Percentiles rank a stretch among this genome's conserved stretches.
Evolutionary conservation across 2,797 vertebrate genomes (phyloP).

Genomic region (Parauchenoglanis punctatus): DNA sequence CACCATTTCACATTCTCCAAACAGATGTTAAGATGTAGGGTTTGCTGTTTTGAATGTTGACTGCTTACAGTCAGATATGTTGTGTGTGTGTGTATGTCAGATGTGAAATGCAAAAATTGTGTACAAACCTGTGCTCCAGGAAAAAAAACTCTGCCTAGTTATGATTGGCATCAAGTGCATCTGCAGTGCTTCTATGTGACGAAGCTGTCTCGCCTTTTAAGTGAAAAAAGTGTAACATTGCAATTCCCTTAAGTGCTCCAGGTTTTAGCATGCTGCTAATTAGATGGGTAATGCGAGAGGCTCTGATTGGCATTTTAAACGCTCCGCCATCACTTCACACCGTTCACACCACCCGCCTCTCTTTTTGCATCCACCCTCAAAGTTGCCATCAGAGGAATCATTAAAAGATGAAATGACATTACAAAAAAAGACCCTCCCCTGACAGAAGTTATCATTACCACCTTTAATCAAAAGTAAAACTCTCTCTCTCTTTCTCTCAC

Average conservation of each 20-base stretch:
- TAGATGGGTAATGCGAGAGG: slow-evolving; percentile 86
- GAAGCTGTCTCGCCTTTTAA: slow-evolving; percentile 75
- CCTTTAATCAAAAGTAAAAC: slow-evolving; percentile 92
- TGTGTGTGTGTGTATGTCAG: neutral
- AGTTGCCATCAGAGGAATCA: slow-evolving; percentile 93
- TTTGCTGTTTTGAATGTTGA: slow-evolving; percentile 14
- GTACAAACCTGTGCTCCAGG: slow-evolving; percentile 39
- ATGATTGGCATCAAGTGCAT: slow-evolving; percentile 49
- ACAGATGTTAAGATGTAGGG: slow-evolving; percentile 16
- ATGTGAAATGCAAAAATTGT: slow-evolving; percentile 19
- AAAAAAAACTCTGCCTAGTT: slow-evolving; percentile 22
- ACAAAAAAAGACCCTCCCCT: slow-evolving; percentile 79
- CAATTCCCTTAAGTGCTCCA: slow-evolving; percentile 87
- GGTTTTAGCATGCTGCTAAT: slow-evolving; percentile 90
- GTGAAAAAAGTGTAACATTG: slow-evolving; percentile 88
- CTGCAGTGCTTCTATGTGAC: slow-evolving; percentile 42
- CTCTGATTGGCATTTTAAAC: slow-evolving; percentile 96
- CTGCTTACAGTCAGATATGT: slow-evolving; percentile 21
- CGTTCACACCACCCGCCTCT: slow-evolving; percentile 77
- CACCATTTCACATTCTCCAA: neutral
- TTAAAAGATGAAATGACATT: slow-evolving; percentile 91
- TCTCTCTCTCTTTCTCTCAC: slow-evolving; percentile 51
- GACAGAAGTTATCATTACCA: slow-evolving; percentile 89
- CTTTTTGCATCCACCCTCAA: slow-evolving; percentile 84
- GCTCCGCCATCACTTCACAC: slow-evolving; percentile 80